These are phyloP conservation scores for Lathamus discolor DNA, from an alignment of 2,113 vertebrate genomes.

Conservation along the genomic window DNA sequence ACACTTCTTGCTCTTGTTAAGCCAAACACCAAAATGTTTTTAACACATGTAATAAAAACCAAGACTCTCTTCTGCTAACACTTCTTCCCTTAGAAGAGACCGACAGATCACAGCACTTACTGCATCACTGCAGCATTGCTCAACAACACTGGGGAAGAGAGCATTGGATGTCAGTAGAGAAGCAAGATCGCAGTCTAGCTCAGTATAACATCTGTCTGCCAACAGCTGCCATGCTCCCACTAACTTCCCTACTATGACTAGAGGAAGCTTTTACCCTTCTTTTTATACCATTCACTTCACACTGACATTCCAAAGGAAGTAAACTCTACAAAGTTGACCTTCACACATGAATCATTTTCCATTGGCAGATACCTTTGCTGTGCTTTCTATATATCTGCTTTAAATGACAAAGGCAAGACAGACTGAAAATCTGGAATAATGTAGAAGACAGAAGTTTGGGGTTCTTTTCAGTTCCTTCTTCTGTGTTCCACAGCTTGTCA, in stretches of 20 bases:
- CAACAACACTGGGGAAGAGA: background rate
- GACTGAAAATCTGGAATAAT: background rate
- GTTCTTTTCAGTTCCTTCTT: background rate
- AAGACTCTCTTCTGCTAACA: background rate
- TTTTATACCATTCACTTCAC: background rate
- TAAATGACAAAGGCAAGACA: background rate
- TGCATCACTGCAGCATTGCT: background rate
- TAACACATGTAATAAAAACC: background rate
- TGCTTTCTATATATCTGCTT: background rate
- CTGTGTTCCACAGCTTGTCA: background rate
- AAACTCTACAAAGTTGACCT: slow-evolving; percentile 28
- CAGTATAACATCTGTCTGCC: background rate
- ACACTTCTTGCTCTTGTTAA: background rate
- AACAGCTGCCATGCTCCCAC: background rate
- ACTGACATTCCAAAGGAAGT: background rate
- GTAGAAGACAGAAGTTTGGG: background rate
- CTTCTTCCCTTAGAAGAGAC: background rate
- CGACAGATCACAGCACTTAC: background rate
- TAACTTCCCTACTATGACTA: background rate
- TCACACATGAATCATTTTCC: background rate
- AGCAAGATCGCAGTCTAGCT: background rate
- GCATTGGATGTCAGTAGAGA: rapidly evolving
- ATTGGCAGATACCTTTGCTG: background rate
- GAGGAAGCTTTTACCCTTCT: background rate
- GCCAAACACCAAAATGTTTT: background rate